phyloP scores from a whole-genome alignment of 2,113 vertebrate species.

The Mobula birostris region DNA sequence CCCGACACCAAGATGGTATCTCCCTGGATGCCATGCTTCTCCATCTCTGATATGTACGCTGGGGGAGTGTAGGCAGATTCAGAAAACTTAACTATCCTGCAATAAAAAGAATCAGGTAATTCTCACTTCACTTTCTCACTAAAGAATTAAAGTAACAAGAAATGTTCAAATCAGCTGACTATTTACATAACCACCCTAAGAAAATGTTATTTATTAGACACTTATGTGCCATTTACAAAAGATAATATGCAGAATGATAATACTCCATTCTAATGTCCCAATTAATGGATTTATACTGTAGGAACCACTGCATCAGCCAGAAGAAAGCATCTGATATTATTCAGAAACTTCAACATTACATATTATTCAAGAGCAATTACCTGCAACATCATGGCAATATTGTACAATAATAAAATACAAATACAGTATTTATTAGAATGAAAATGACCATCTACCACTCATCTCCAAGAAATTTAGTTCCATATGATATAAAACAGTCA shows the following conservation, averaged over 20 bases:
- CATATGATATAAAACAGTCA: background rate
- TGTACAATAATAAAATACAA: background rate
- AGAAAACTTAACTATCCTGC: constrained; percentile 81
- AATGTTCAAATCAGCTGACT: background rate
- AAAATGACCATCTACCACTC: background rate
- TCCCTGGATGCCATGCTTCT: constrained; percentile 83
- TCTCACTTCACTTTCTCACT: background rate
- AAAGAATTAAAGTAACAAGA: background rate
- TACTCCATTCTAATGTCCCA: background rate
- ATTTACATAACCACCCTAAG: background rate
- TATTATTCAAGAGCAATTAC: background rate
- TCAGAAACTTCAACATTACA: background rate
- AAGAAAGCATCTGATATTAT: background rate
- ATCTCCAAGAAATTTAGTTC: background rate
- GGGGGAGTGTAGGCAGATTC: constrained; percentile 88
- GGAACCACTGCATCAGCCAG: background rate
- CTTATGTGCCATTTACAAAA: background rate
- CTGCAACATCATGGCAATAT: background rate
- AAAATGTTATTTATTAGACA: background rate
- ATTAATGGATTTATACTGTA: background rate
- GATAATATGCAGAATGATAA: background rate
- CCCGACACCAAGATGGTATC: constrained; percentile 71
- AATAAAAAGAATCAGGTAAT: background rate
- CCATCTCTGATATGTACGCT: constrained; percentile 87
- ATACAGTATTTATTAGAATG: background rate